A percentile compares a stretch with the other conserved stretches of the same genome.
Evolutionary conservation across 1,140 invertebrate species (phyloP).

Genomic region (Micrasema longulum): DNA sequence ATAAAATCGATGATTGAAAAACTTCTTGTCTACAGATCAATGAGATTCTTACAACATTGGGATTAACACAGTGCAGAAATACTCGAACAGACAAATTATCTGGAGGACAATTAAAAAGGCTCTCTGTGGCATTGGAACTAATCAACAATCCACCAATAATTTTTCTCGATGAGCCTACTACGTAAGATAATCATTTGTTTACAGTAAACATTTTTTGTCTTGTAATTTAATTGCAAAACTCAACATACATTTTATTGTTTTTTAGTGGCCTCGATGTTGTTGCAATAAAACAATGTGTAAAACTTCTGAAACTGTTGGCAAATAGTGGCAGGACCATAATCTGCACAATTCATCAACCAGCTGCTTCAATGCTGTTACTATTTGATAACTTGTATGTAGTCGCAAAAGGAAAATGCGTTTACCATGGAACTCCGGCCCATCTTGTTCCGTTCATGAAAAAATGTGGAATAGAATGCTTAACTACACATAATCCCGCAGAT

Average conservation of each 20-base stretch:
- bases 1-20: neutral
- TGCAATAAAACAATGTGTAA: slow-evolving; percentile 76
- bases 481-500: slow-evolving; percentile 65
- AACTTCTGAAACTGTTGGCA: slow-evolving; percentile 70
- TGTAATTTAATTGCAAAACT: too few species aligned
- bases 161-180: slow-evolving; percentile 94
- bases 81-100: slow-evolving; percentile 80
- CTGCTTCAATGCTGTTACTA: slow-evolving; percentile 79
- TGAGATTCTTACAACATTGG: slow-evolving; percentile 83
- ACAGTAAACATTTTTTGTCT: neutral
- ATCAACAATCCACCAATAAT: slow-evolving; percentile 91
- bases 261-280: slow-evolving; percentile 82
- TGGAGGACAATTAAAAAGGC: slow-evolving; percentile 88
- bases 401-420: slow-evolving; percentile 51
- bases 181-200: slow-evolving; percentile 70
- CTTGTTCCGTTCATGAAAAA: slow-evolving; percentile 62
- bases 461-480: slow-evolving; percentile 61
- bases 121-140: slow-evolving; percentile 87
- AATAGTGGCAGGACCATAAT: slow-evolving; percentile 80
- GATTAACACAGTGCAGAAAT: slow-evolving; percentile 71
- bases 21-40: slow-evolving; percentile 67
- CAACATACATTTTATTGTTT: slow-evolving; percentile 50
- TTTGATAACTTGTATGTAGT: slow-evolving; percentile 70
- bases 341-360: slow-evolving; percentile 88
- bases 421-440: slow-evolving; percentile 61